Evolutionary conservation across 2,113 vertebrate species (phyloP).

Genomic region (Sterna hirundo): DNA sequence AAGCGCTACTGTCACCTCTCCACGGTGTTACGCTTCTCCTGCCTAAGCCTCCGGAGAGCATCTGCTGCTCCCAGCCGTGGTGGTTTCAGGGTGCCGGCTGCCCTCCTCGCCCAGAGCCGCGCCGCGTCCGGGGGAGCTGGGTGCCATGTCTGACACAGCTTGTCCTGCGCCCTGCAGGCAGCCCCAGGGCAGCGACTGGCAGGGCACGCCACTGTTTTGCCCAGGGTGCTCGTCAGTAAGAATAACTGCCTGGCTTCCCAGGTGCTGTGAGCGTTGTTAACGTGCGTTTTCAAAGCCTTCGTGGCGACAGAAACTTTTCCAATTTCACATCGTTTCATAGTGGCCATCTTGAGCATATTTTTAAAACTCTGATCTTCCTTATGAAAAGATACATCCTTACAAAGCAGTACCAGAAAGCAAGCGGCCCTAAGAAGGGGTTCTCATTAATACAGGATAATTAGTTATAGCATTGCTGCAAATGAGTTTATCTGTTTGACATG

Average conservation of each 20-base stretch:
- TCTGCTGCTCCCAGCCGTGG: not conserved
- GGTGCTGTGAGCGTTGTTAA: not conserved
- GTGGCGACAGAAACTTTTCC: not conserved
- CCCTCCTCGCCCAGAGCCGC: not conserved
- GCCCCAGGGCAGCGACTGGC: not conserved
- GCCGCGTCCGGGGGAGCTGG: rapidly evolving
- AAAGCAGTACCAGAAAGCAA: not conserved
- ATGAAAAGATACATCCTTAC: not conserved
- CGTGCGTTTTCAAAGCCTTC: not conserved
- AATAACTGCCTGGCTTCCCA: not conserved
- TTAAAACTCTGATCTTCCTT: not conserved
- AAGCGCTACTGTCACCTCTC: not conserved
- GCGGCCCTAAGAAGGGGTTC: not conserved
- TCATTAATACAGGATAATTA: not conserved
- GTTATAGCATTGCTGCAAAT: not conserved
- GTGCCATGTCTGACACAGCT: rapidly evolving
- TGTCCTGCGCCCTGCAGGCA: not conserved
- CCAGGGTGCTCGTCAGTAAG: not conserved
- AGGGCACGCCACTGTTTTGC: not conserved
- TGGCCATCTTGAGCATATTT: not conserved
- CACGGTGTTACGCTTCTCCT: rapidly evolving
- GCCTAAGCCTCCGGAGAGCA: not conserved
- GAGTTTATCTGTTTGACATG: not conserved
- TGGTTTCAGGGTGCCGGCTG: not conserved
- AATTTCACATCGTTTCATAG: not conserved